phyloP scores from a whole-genome alignment of 2,113 vertebrate species.

The Nipponia nippon region DNA sequence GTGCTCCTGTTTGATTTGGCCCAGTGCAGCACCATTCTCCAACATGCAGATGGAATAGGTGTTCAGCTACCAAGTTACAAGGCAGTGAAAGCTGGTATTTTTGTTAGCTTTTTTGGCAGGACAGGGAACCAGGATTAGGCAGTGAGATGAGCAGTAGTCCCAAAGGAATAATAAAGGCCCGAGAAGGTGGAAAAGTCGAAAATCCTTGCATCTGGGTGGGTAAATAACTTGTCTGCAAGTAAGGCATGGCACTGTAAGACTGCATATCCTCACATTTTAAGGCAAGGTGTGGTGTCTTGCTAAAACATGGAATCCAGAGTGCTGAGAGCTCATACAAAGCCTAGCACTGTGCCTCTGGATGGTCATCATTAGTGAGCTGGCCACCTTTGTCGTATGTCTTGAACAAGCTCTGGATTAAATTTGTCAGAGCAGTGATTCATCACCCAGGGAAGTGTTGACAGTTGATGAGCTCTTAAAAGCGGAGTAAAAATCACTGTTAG shows the following conservation, averaged over 20 bases:
- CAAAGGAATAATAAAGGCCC: background rate
- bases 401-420: background rate
- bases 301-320: background rate
- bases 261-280: background rate
- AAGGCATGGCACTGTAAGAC: background rate
- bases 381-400: background rate
- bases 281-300: background rate
- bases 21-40: background rate
- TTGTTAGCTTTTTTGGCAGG: background rate
- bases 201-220: background rate
- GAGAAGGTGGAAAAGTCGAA: background rate
- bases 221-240: background rate
- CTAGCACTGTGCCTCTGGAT: background rate
- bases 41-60: background rate
- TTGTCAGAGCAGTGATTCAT: conserved; percentile 58
- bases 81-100: background rate
- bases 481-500: background rate
- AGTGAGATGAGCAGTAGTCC: background rate
- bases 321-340: background rate
- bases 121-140: background rate
- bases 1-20: conserved; percentile 11
- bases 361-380: background rate
- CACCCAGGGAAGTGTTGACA: background rate
- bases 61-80: background rate
- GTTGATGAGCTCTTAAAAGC: conserved; percentile 30